Percentiles rank a stretch among this genome's conserved stretches.
phyloP scores from a whole-genome alignment of 2,888 invertebrate species.

The Drosophila tanythrix region DNA sequence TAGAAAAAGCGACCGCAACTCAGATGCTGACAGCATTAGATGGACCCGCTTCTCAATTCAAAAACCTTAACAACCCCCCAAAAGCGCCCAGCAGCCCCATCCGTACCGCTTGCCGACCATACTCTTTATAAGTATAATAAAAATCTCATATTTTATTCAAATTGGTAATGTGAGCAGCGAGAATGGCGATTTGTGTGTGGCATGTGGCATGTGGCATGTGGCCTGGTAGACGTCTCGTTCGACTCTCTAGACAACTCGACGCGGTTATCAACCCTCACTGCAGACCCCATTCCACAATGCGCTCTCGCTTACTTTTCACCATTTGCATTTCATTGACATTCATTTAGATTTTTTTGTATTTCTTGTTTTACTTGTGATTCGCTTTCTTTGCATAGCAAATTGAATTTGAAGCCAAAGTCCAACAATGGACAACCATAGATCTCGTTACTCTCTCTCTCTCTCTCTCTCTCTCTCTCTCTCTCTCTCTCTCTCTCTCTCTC shows the following conservation, averaged over 20 bases:
- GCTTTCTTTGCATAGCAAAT: slow-evolving; percentile 68
- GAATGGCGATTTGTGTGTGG: slow-evolving; percentile 20
- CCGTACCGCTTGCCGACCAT: not conserved
- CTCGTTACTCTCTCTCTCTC: not conserved
- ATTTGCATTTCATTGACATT: slow-evolving; percentile 71
- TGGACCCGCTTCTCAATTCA: not conserved
- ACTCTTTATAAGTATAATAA: slow-evolving; percentile 60
- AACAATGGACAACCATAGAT: slow-evolving; percentile 37
- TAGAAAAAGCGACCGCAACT: slow-evolving; percentile 38
- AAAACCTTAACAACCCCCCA: not conserved
- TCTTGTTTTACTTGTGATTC: slow-evolving; percentile 46
- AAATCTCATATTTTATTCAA: slow-evolving; percentile 83
- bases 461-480: too few species aligned
- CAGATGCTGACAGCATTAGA: slow-evolving; percentile 1
- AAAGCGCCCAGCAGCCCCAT: not conserved
- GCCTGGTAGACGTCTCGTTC: slow-evolving; percentile 4
- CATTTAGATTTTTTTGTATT: slow-evolving; percentile 43
- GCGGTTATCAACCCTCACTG: slow-evolving; percentile 1
- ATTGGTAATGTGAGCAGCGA: slow-evolving; percentile 80
- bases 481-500: too few species aligned
- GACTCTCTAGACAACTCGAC: not conserved
- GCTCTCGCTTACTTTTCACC: slow-evolving; percentile 5
- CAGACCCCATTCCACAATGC: not conserved
- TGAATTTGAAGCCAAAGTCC: slow-evolving; percentile 62
- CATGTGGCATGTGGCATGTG: not conserved